Percentiles rank a stretch among this genome's conserved stretches.
These are phyloP conservation scores for Thunnus thynnus DNA, from an alignment of 2,113 vertebrate genomes.

Conservation along the genomic window DNA sequence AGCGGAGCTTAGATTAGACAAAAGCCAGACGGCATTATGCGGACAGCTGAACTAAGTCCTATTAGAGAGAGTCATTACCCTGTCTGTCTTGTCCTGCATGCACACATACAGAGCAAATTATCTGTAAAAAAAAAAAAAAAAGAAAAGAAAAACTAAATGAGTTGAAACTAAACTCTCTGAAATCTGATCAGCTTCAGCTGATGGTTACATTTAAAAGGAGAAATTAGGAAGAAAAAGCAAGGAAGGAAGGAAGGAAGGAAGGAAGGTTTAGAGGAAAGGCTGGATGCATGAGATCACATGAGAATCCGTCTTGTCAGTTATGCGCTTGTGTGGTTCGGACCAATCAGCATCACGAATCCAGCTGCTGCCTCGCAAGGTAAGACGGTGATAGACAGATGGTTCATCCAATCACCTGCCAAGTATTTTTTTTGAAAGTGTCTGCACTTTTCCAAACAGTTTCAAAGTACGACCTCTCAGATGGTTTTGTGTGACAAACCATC, in stretches of 20 bases:
- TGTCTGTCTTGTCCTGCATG: conserved; percentile 50
- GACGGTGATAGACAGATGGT: too few relatives aligned
- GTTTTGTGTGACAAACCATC: too few relatives aligned
- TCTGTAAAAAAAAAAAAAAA: conserved; percentile 6
- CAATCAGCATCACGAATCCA: too few relatives aligned
- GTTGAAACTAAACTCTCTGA: conserved; percentile 13
- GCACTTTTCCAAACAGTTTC: too few relatives aligned
- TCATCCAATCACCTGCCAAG: too few relatives aligned
- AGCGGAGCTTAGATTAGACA: conserved; percentile 52
- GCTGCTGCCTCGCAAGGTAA: too few relatives aligned
- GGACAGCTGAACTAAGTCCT: conserved; percentile 66
- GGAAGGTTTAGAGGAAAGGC: background rate
- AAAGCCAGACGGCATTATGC: conserved; percentile 63
- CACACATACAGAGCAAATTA: conserved; percentile 37
- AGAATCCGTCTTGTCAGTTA: too few relatives aligned
- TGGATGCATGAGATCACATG: too few relatives aligned
- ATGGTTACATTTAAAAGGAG: background rate
- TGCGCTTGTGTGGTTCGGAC: too few relatives aligned
- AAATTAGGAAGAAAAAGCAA: background rate
- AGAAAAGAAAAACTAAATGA: background rate
- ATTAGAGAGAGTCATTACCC: conserved; percentile 67
- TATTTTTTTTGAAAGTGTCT: too few relatives aligned
- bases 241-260: background rate
- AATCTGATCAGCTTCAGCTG: background rate
- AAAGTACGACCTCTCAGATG: too few relatives aligned